Conservation (phyloP, 23 tunicate species). For the Botrylloides violaceus region DNA sequence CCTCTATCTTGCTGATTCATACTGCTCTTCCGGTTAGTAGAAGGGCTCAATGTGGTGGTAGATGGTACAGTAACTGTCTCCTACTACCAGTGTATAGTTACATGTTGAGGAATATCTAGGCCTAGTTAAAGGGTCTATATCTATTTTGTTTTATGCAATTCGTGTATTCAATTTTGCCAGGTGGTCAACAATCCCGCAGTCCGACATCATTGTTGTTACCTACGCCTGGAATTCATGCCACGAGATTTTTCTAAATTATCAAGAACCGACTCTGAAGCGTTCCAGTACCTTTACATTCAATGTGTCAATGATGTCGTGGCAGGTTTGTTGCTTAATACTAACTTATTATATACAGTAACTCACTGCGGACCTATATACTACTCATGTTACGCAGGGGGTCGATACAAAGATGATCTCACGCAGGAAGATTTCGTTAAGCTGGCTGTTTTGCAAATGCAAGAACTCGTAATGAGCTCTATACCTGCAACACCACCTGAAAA, state of each 20-base stretch:
- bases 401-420: slow-evolving; percentile 32
- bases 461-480: not conserved
- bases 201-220: slow-evolving; percentile 58
- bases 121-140: too few relatives aligned
- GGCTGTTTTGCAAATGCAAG: slow-evolving; percentile 64
- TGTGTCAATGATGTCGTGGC: slow-evolving; percentile 68
- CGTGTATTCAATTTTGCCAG: slow-evolving; percentile 19
- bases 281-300: slow-evolving; percentile 63
- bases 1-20: too few relatives aligned
- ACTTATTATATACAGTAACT: too few relatives aligned
- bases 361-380: too few relatives aligned
- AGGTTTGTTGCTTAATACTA: too few relatives aligned
- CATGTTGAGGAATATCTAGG: too few relatives aligned
- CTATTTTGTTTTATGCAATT: too few relatives aligned
- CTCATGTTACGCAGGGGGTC: slow-evolving; percentile 14
- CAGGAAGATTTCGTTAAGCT: slow-evolving; percentile 52
- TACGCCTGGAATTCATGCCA: slow-evolving; percentile 65
- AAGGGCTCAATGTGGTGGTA: too few relatives aligned
- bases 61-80: too few relatives aligned
- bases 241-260: slow-evolving; percentile 70
- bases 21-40: too few relatives aligned
- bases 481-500: slow-evolving; percentile 6
- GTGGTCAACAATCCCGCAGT: slow-evolving; percentile 44
- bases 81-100: too few relatives aligned
- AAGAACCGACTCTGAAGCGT: slow-evolving; percentile 63